These are phyloP conservation scores for Pachymerium ferrugineum DNA, from an alignment of 2,888 invertebrate species.

Conservation along the genomic window DNA sequence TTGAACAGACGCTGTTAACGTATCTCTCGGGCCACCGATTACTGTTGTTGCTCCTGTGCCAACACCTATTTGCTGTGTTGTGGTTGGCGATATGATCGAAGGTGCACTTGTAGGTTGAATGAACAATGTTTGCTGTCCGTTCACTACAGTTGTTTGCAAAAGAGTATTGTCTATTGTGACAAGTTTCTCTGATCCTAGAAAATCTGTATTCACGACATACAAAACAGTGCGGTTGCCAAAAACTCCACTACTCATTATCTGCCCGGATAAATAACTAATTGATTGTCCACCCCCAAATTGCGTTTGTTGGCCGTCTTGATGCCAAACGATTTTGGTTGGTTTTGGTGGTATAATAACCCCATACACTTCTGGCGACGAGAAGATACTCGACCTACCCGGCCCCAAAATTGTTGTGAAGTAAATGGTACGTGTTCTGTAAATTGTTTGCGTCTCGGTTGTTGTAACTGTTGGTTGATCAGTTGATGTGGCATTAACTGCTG, in stretches of 20 bases:
- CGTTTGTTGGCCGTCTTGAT: slow-evolving; percentile 29
- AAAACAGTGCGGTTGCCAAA: slow-evolving; percentile 30
- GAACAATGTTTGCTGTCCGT: slow-evolving; percentile 27
- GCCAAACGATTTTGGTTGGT: slow-evolving; percentile 28
- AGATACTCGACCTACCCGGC: slow-evolving; percentile 10
- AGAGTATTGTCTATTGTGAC: slow-evolving; percentile 3
- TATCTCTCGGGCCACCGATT: not conserved
- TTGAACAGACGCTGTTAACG: not conserved
- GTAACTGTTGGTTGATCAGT: not conserved
- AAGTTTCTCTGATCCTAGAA: not conserved
- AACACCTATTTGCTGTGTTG: not conserved
- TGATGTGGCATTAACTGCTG: not conserved
- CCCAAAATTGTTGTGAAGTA: slow-evolving; percentile 17
- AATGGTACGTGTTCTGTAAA: slow-evolving; percentile 14
- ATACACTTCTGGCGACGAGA: slow-evolving; percentile 18
- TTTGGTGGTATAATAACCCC: slow-evolving; percentile 8
- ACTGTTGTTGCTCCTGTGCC: not conserved
- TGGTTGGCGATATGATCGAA: not conserved
- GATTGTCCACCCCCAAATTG: slow-evolving; percentile 21
- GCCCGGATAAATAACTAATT: not conserved
- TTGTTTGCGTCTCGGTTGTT: not conserved
- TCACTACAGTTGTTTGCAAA: not conserved
- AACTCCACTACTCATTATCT: slow-evolving; percentile 30
- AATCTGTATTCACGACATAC: slow-evolving; percentile 28
- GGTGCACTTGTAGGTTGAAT: not conserved